A percentile compares a stretch with the other conserved stretches of the same genome.
Conservation (phyloP, 2,797 vertebrate genomes). For the Sebastes hubbsi region DNA sequence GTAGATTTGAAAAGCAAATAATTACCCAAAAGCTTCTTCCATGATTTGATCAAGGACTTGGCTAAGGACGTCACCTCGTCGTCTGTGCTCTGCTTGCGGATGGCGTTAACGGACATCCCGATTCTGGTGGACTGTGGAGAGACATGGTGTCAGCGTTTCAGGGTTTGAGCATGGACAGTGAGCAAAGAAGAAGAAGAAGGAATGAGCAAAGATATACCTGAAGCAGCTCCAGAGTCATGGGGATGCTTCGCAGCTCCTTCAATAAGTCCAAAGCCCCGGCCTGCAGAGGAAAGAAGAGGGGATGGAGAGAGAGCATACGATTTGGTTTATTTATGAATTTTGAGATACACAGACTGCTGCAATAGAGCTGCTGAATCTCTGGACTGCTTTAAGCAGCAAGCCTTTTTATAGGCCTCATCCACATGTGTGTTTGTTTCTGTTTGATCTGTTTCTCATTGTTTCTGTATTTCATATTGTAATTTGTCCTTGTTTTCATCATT, state of each 20-base stretch:
- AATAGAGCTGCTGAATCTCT: no score
- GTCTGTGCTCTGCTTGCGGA: conserved; percentile 97
- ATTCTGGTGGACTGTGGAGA: conserved; percentile 93
- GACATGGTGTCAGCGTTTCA: conserved; percentile 25
- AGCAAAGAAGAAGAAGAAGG: background rate
- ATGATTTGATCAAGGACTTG: conserved; percentile 93
- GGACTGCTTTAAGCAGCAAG: no score
- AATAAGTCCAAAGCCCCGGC: conserved; percentile 95
- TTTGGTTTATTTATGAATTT: no score
- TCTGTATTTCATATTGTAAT: no score
- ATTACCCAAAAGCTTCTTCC: conserved; percentile 98
- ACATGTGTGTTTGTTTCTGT: no score
- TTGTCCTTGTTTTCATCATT: no score
- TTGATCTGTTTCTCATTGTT: no score
- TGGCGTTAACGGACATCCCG: conserved; percentile 99
- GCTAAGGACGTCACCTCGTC: conserved; percentile 91
- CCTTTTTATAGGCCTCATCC: no score
- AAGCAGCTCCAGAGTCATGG: conserved; percentile 96
- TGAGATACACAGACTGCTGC: no score
- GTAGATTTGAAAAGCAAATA: background rate
- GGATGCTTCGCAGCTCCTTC: conserved; percentile 95
- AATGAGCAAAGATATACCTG: conserved; percentile 85
- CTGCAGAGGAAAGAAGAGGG: conserved; percentile 72
- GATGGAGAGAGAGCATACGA: fast-evolving
- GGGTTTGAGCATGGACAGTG: background rate